phyloP scores from a whole-genome alignment of 2,113 vertebrate species.

The Petaurus breviceps region DNA sequence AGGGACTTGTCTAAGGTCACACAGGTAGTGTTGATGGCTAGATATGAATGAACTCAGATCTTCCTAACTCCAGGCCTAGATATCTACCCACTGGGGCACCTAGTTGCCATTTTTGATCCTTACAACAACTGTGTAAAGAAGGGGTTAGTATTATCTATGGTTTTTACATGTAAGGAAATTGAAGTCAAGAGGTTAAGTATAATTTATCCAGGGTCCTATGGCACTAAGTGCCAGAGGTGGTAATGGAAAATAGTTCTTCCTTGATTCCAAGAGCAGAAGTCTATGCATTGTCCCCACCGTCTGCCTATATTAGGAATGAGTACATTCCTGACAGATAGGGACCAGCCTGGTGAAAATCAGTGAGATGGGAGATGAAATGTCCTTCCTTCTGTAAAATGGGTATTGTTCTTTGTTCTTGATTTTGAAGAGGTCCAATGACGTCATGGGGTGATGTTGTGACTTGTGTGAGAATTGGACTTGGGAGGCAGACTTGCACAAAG shows the following conservation, averaged over 20 bases:
- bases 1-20: background rate
- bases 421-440: no score
- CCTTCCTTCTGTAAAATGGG: background rate
- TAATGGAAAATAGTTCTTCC: background rate
- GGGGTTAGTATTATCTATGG: background rate
- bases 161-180: background rate
- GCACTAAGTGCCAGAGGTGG: background rate
- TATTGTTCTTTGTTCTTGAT: no score
- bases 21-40: background rate
- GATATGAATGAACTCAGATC: background rate
- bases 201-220: background rate
- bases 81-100: rapidly evolving
- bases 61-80: background rate
- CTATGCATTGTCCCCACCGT: background rate
- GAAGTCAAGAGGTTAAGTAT: background rate
- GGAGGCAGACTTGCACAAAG: no score
- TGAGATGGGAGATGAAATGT: background rate
- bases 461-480: no score
- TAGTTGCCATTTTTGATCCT: background rate
- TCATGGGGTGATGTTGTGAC: no score
- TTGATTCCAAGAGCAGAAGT: background rate
- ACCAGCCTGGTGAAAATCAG: background rate
- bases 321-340: no score
- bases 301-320: background rate
- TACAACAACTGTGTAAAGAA: background rate